These are phyloP conservation scores for Myiagra hebetior DNA, from an alignment of 2,113 vertebrate genomes.

Conservation along the genomic window DNA sequence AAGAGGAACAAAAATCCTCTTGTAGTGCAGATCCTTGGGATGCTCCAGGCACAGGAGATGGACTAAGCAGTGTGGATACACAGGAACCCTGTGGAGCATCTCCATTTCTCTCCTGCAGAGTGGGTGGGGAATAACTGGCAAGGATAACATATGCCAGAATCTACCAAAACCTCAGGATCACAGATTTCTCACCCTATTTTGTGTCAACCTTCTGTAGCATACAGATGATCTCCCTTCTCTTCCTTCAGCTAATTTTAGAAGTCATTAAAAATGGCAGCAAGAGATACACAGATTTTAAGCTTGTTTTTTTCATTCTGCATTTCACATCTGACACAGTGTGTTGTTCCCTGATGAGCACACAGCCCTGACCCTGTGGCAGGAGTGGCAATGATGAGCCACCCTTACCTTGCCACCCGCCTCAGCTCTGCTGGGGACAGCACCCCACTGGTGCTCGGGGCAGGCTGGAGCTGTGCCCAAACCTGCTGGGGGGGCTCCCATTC, in stretches of 20 bases:
- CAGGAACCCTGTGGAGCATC: neutral
- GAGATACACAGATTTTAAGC: neutral
- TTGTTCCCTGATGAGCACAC: neutral
- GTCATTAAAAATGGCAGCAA: neutral
- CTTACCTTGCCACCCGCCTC: neutral
- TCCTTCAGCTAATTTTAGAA: neutral
- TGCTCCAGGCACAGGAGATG: neutral
- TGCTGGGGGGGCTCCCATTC: neutral
- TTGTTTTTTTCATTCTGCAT: neutral
- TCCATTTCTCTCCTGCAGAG: neutral
- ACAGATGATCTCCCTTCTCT: neutral
- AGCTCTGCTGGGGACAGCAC: neutral
- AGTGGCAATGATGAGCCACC: neutral
- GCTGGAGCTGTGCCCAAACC: neutral
- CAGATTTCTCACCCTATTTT: neutral
- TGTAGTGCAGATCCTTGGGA: neutral
- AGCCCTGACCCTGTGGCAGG: neutral
- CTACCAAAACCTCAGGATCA: neutral
- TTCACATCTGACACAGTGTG: neutral
- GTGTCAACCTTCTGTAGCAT: neutral
- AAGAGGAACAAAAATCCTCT: neutral
- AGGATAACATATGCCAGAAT: neutral
- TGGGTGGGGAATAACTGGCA: neutral
- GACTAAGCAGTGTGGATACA: neutral
- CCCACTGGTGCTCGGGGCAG: neutral